Percentiles rank a stretch among this genome's conserved stretches.
Evolutionary conservation across 1,140 invertebrate genomes (phyloP).

Genomic region (Megalonaias nervosa): DNA sequence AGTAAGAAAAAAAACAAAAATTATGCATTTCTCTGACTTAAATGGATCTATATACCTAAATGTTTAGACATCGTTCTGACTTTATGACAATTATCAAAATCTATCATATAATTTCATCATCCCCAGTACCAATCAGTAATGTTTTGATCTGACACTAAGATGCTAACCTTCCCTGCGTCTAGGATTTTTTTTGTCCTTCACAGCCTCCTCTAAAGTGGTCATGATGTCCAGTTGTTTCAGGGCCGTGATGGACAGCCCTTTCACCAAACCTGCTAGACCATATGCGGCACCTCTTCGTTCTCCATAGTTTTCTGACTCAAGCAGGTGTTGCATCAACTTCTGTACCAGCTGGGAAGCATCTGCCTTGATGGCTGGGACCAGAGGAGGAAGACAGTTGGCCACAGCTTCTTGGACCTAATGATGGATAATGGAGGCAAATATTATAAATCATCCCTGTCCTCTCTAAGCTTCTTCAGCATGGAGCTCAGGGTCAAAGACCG

Average conservation of each 20-base stretch:
- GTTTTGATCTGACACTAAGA: too few relatives aligned
- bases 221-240: slow-evolving; percentile 97
- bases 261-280: slow-evolving; percentile 79
- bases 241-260: slow-evolving; percentile 96
- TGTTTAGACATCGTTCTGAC: too few relatives aligned
- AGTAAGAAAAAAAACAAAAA: too few relatives aligned
- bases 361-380: slow-evolving; percentile 92
- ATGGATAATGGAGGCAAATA: slow-evolving; percentile 1
- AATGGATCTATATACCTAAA: too few relatives aligned
- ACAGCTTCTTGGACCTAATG: slow-evolving; percentile 96
- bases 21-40: too few relatives aligned
- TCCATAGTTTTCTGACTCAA: slow-evolving; percentile 97
- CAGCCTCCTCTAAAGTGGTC: slow-evolving; percentile 92
- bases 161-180: slow-evolving; percentile 87
- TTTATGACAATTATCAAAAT: too few relatives aligned
- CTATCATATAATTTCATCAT: too few relatives aligned
- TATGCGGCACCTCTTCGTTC: slow-evolving; percentile 82
- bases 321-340: slow-evolving; percentile 86
- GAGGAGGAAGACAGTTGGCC: slow-evolving; percentile 93
- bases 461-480: too few relatives aligned
- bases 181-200: slow-evolving; percentile 98
- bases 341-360: slow-evolving; percentile 91
- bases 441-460: neutral
- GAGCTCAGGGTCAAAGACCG: too few relatives aligned
- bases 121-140: too few relatives aligned